Evolutionary conservation across 2,888 invertebrate genomes (phyloP).

Genomic region (Phragmatobia fuliginosa): DNA sequence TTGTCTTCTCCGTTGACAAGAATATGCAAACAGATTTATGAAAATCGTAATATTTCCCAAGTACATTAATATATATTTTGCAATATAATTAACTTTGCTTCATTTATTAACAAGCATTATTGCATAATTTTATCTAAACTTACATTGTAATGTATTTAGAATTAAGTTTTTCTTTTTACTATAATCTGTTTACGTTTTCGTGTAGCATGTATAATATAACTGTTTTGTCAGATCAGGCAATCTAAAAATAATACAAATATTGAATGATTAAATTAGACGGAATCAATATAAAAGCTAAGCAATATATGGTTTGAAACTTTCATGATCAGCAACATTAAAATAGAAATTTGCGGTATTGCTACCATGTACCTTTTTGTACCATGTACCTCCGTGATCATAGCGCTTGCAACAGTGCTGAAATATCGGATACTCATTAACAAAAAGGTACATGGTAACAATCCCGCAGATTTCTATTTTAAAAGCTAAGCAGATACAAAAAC

Average conservation of each 20-base stretch:
- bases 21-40: conserved; percentile 76
- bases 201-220: not conserved
- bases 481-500: conserved; percentile 43
- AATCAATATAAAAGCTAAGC: conserved; percentile 43
- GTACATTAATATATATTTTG: conserved; percentile 47
- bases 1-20: conserved; percentile 66
- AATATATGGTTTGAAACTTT: no score
- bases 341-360: no score
- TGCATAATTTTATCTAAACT: not conserved
- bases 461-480: no score
- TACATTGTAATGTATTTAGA: not conserved
- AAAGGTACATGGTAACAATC: no score
- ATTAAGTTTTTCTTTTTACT: not conserved
- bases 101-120: not conserved
- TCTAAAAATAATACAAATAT: conserved; percentile 17
- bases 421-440: no score
- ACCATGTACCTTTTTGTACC: no score
- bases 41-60: conserved; percentile 56
- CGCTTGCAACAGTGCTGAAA: no score
- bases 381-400: no score
- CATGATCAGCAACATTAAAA: no score
- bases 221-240: conserved; percentile 31
- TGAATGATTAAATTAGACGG: conserved; percentile 25
- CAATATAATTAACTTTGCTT: not conserved
- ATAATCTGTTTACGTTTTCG: not conserved